Evolutionary conservation across 2,888 invertebrate genomes (phyloP), one percentile per base, ranked within the genome.

Genomic region (Villa cingulata): DNA sequence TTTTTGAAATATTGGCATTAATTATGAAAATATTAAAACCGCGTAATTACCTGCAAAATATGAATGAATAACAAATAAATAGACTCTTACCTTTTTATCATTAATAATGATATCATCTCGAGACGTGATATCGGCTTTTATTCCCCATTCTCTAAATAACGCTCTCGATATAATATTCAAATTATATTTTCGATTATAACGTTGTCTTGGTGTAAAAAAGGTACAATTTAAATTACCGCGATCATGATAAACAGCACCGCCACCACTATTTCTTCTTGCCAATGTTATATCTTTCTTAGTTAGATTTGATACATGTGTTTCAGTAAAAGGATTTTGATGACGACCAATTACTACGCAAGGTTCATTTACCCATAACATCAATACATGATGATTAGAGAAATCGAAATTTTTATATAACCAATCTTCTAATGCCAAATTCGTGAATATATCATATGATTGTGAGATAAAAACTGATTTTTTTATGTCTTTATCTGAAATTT

Each of bases 171-270:
- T 81, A 44, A 95, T 75, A 58, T 87, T 81, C 62, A 98, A 72
- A 72, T 98, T 98, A 59, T 82, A 81, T 59, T 80, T 81, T 48
- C 96, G 76, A 66, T 90, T 80, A 64, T 96, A 95, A 48, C 81
- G 74, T 54, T 83, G 81, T 53, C 83, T 77, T 3, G 85, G 77
- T 14, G 90, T 86, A 60, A 98, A 86, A 68, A 97, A 92, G 1
- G 92, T 87, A 53, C 94, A 75, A 70, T 95, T 96, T 1, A 95
- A 72, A 71, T 94, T 95, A 48, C 94, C 95, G 53, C 77, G 71
- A 67, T 98, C 97, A 66, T 98, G 97, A 67, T 90, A 98, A 20
- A 98, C 95, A 4, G 95, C 85, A 23, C 96, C 97, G 51, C 98
- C 87, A 27, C 97, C 97, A 68, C 95, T 95, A 62, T 89, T 89